These are phyloP conservation scores for Drosophila percnosoma DNA, from an alignment of 2,888 invertebrate genomes.

Conservation along the genomic window DNA sequence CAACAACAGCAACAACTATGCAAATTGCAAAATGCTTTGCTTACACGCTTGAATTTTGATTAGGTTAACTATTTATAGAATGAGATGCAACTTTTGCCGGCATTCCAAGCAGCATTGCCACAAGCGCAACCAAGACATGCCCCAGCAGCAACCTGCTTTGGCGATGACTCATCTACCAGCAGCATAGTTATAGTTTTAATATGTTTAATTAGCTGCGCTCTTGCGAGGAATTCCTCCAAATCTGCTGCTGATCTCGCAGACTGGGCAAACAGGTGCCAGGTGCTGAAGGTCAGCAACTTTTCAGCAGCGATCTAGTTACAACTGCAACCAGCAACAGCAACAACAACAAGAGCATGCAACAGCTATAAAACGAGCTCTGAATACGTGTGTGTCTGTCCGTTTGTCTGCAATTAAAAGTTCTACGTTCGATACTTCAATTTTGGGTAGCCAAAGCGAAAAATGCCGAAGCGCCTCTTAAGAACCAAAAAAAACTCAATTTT, in stretches of 20 bases:
- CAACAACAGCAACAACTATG: slow-evolving; percentile 55
- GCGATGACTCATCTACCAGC: slow-evolving; percentile 41
- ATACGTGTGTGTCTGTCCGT: slow-evolving; percentile 3
- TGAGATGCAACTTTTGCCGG: slow-evolving; percentile 51
- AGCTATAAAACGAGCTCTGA: background rate
- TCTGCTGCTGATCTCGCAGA: slow-evolving; percentile 24
- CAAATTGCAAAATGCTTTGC: slow-evolving; percentile 74
- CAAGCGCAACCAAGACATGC: slow-evolving; percentile 35
- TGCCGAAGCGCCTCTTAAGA: slow-evolving; percentile 16
- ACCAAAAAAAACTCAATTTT: slow-evolving; percentile 13
- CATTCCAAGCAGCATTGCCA: slow-evolving; percentile 61
- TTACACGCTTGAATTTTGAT: slow-evolving; percentile 79
- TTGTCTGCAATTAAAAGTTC: slow-evolving; percentile 30
- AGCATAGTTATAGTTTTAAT: slow-evolving; percentile 65
- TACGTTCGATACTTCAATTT: slow-evolving; percentile 17
- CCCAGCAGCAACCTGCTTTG: slow-evolving; percentile 46
- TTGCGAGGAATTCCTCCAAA: slow-evolving; percentile 39
- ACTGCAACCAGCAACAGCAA: slow-evolving; percentile 27
- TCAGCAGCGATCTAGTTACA: slow-evolving; percentile 17
- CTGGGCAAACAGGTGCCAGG: slow-evolving; percentile 68
- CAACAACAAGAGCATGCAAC: slow-evolving; percentile 12
- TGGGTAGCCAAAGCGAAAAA: slow-evolving; percentile 17
- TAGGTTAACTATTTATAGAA: slow-evolving; percentile 78
- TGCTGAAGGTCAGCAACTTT: slow-evolving; percentile 74
- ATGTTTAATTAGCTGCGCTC: slow-evolving; percentile 66